A percentile compares a stretch with the other conserved stretches of the same genome.
phyloP scores from a whole-genome alignment of 2,797 vertebrate species.

The Xenentodon cancila region DNA sequence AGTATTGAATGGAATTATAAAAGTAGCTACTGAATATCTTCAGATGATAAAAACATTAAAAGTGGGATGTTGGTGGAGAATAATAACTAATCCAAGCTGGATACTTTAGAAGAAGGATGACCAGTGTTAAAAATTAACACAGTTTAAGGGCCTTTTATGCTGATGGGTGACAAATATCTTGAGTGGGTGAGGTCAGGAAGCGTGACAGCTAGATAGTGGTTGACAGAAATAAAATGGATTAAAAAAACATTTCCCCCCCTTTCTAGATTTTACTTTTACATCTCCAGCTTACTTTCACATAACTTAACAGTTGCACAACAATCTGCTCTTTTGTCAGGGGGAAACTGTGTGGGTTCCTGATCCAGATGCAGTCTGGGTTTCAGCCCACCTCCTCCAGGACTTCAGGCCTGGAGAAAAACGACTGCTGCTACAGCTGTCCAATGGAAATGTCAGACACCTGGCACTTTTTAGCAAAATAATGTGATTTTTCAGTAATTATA shows the following conservation, averaged over 20 bases:
- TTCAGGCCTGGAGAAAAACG: conserved; percentile 72
- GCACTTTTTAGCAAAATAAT: not conserved
- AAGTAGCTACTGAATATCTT: not conserved
- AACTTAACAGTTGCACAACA: not conserved
- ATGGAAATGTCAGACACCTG: conserved; percentile 74
- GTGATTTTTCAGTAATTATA: not conserved
- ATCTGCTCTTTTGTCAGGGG: conserved; percentile 65
- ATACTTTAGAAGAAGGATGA: conserved; percentile 56
- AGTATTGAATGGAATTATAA: too few relatives aligned
- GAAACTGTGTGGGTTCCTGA: conserved; percentile 85
- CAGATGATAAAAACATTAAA: not conserved
- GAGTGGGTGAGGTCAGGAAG: conserved; percentile 50
- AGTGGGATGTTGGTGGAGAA: not conserved
- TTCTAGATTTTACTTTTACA: not conserved
- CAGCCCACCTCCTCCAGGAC: conserved; percentile 75
- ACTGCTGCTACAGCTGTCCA: conserved; percentile 73
- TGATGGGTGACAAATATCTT: conserved; percentile 75
- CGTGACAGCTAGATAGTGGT: conserved; percentile 13
- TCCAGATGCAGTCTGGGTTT: conserved; percentile 80
- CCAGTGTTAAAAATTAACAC: conserved; percentile 85
- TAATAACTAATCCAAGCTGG: conserved; percentile 59
- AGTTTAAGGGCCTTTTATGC: conserved; percentile 77
- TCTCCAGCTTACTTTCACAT: not conserved
- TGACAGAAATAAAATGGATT: conserved; percentile 11
- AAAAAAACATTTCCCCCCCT: conserved; percentile 8